phyloP scores from a whole-genome alignment of 2,888 invertebrate genomes.

The Acanthosepion esculentum region DNA sequence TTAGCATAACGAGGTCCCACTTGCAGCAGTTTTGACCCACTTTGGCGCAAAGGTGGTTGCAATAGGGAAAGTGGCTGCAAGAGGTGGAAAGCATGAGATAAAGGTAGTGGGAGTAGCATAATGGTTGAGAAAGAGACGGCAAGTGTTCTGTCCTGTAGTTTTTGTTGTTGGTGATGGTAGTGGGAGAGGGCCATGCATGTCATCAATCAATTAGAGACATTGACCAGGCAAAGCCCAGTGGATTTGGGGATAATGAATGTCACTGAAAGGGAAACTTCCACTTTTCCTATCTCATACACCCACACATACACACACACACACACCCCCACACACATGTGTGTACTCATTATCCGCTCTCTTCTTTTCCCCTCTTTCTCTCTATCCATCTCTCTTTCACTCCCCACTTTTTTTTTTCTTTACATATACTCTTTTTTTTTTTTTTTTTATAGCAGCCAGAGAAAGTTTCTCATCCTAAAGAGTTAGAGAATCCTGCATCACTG shows the following conservation, averaged over 20 bases:
- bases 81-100: background rate
- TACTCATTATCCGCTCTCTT: background rate
- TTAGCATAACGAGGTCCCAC: slow-evolving; percentile 15
- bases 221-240: slow-evolving; percentile 33
- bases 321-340: background rate
- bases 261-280: background rate
- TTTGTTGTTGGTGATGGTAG: background rate
- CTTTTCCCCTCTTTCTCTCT: too few relatives aligned
- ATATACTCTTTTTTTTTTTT: too few relatives aligned
- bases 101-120: background rate
- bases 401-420: too few relatives aligned
- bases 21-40: slow-evolving; percentile 10
- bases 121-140: background rate
- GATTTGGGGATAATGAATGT: slow-evolving; percentile 33
- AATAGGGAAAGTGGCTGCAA: background rate
- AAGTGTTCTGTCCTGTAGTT: background rate
- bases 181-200: background rate
- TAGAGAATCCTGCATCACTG: too few relatives aligned
- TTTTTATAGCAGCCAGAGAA: too few relatives aligned
- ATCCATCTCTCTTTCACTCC: too few relatives aligned
- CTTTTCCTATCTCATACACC: background rate
- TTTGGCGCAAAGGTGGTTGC: background rate
- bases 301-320: too few relatives aligned
- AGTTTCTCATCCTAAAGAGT: too few relatives aligned
- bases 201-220: slow-evolving; percentile 33